Evolutionary conservation across 2,113 vertebrate genomes (phyloP).

Genomic region (Microtus oregoni): DNA sequence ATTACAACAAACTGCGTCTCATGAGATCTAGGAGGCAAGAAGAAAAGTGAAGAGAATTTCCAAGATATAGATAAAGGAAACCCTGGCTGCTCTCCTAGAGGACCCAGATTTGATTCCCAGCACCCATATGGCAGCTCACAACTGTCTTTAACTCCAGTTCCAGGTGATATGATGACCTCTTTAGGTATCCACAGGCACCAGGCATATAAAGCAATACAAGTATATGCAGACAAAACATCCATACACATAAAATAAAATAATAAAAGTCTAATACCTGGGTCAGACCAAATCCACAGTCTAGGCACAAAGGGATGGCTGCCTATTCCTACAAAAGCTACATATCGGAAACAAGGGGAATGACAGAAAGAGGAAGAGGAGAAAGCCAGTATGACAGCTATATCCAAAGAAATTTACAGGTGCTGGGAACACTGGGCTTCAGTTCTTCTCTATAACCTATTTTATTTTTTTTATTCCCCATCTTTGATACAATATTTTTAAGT

Average conservation of each 20-base stretch:
- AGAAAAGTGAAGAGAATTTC: neutral
- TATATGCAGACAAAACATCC: neutral
- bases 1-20: neutral
- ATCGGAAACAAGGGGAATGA: neutral
- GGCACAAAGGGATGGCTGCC: neutral
- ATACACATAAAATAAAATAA: neutral
- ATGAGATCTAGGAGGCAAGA: neutral
- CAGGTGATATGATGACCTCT: neutral
- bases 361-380: neutral
- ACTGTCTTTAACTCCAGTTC: neutral
- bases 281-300: neutral
- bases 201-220: neutral
- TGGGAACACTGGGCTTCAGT: neutral
- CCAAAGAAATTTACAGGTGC: neutral
- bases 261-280: neutral
- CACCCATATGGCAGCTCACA: neutral
- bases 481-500: neutral
- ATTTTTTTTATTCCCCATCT: slow-evolving; percentile 38
- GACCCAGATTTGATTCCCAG: neutral
- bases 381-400: neutral
- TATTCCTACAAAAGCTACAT: neutral
- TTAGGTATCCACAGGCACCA: neutral
- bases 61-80: neutral
- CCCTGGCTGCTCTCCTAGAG: neutral
- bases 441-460: neutral